Evolutionary conservation across 1,140 invertebrate species (phyloP), one percentile per base, ranked within the genome.

Genomic region (Magallana gigas): DNA sequence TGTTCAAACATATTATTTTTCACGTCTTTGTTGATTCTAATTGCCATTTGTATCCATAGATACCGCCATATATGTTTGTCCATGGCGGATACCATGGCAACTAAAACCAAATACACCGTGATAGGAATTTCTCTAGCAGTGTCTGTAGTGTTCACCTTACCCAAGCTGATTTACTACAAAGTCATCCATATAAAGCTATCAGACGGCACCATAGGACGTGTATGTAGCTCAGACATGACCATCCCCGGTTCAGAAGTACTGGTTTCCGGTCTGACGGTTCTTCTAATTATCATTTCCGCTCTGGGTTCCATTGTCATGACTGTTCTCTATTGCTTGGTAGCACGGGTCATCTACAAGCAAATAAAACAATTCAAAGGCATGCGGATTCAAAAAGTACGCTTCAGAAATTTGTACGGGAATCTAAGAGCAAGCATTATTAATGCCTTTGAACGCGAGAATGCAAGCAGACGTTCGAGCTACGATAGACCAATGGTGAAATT

Each of bases 371-470:
- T 76, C 23, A 76, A 76, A 29, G 68, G 68, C 68, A 76, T 76
- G 68, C 68, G 68, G 23, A 23, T 76, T 12, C 68, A 76, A 23
- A 76, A 76, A 11, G 68, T 76, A 76, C 68, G 68, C 6, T 76
- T 76, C 36, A 76, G 68, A 23, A 76, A 76, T 76, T 76, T 76
- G 23, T 76, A 76, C 36, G 68, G 68, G 18, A 76, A 76, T 76
- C 68, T 76, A 29, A 76, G 68, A 76, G 68, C 68, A 29, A 76
- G 68, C 23, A 76, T 76, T 12, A 76, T 76, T 29, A 76, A 76
- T 76, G 68, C 68, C 7, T 76, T 76, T 76, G 68, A 76, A 76
- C 23, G 68, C 23, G 81, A 57, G 36, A 83, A 83, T 57, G 4
- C 81, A 57, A 83, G 18, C 57, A 58, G 48, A n/a, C 56, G 81